phyloP scores from a whole-genome alignment of 2,888 invertebrate species.

The Homarus gammarus region DNA sequence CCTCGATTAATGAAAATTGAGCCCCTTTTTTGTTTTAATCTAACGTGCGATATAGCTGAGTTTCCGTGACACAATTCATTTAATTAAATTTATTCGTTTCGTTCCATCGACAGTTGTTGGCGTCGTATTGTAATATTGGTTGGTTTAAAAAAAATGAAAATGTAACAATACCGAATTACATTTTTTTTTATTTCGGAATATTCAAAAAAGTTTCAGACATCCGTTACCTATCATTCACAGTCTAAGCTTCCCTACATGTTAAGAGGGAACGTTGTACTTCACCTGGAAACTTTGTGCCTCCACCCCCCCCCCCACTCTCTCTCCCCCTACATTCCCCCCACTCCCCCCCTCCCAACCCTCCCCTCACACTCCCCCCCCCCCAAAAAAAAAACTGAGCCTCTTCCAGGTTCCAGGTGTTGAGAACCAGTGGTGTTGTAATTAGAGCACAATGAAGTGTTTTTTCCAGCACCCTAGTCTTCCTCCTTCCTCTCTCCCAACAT shows the following conservation, averaged over 20 bases:
- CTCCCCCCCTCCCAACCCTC: background rate
- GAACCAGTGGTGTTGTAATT: constrained; percentile 20
- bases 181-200: background rate
- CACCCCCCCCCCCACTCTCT: background rate
- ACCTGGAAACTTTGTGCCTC: background rate
- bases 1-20: too few species aligned
- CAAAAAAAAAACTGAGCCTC: constrained; percentile 27
- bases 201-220: constrained; percentile 18
- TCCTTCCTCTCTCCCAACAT: too few species aligned
- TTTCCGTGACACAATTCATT: background rate
- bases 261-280: background rate
- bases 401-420: constrained; percentile 26
- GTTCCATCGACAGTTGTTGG: background rate
- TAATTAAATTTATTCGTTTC: background rate
- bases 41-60: background rate
- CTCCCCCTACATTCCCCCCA: background rate
- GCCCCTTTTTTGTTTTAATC: too few species aligned
- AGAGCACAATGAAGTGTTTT: constrained; percentile 26
- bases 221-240: constrained; percentile 48
- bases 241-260: background rate
- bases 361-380: background rate
- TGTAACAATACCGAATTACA: background rate
- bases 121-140: background rate
- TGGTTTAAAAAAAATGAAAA: background rate
- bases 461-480: too few species aligned